phyloP scores from a whole-genome alignment of 2,113 vertebrate species.

The Stegastes partitus region DNA sequence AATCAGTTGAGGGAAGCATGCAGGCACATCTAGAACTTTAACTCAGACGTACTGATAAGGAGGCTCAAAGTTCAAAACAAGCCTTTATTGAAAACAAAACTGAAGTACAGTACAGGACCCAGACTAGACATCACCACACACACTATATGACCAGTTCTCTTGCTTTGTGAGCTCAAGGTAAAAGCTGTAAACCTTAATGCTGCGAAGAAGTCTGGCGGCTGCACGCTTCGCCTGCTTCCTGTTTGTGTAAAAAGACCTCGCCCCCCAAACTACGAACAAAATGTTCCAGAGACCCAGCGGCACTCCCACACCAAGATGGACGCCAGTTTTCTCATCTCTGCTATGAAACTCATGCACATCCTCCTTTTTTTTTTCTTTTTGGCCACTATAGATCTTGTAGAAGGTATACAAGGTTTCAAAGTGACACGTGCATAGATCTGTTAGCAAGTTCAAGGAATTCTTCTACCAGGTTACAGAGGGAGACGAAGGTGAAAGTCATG shows the following conservation, averaged over 20 bases:
- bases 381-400: conserved; percentile 48
- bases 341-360: conserved; percentile 40
- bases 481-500: conserved; percentile 6
- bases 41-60: too few relatives aligned
- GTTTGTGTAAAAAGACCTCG: conserved; percentile 34
- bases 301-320: conserved; percentile 28
- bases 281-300: conserved; percentile 12
- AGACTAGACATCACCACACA: conserved; percentile 50
- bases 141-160: conserved; percentile 32
- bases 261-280: conserved; percentile 7
- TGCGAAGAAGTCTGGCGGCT: conserved; percentile 9
- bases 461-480: neutral
- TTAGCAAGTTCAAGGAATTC: conserved; percentile 46
- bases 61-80: conserved; percentile 61
- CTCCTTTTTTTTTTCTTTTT: conserved; percentile 1
- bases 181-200: conserved; percentile 53
- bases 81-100: conserved; percentile 71
- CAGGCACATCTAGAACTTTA: too few relatives aligned
- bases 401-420: conserved; percentile 60
- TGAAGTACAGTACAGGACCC: conserved; percentile 59
- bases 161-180: conserved; percentile 36
- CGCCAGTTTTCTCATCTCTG: conserved; percentile 1
- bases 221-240: conserved; percentile 5
- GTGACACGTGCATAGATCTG: conserved; percentile 73
- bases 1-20: too few relatives aligned